Evolutionary conservation across 92 coral and sea anemone genomes (phyloP).

Genomic region (Zoanthus sansibaricus): DNA sequence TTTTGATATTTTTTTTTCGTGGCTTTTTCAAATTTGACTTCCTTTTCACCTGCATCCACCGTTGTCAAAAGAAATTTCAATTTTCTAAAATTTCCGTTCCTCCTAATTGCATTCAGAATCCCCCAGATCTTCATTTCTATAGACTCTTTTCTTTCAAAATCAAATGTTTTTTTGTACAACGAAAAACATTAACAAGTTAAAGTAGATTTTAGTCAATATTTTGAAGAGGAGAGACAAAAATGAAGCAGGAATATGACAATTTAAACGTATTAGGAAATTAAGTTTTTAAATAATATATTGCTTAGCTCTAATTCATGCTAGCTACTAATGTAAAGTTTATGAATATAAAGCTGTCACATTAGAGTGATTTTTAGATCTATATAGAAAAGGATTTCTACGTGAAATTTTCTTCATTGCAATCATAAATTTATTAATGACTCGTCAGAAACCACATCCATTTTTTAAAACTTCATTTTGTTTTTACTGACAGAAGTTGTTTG

Average conservation of each 20-base stretch:
- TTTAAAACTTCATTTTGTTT: background rate
- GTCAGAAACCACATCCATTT: background rate
- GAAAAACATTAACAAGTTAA: background rate
- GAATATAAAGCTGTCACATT: background rate
- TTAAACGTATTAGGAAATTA: background rate
- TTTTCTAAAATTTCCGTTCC: background rate
- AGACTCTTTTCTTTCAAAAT: background rate
- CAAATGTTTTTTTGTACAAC: background rate
- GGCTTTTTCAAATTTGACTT: background rate
- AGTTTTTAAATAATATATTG: background rate
- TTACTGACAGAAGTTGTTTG: background rate
- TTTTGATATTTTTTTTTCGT: background rate
- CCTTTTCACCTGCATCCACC: constrained; percentile 35
- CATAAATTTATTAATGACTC: background rate
- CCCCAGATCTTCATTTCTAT: background rate
- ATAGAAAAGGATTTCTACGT: background rate
- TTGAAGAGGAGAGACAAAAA: background rate
- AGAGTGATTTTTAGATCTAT: background rate
- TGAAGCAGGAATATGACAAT: background rate
- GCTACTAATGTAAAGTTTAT: background rate
- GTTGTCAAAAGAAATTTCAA: background rate
- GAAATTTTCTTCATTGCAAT: background rate
- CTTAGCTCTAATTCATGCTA: background rate
- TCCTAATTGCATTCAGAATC: background rate
- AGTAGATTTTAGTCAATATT: background rate